Evolutionary conservation across 2,888 invertebrate species (phyloP), one percentile per base, ranked within the genome.

Genomic region (Sarcophaga variegata): DNA sequence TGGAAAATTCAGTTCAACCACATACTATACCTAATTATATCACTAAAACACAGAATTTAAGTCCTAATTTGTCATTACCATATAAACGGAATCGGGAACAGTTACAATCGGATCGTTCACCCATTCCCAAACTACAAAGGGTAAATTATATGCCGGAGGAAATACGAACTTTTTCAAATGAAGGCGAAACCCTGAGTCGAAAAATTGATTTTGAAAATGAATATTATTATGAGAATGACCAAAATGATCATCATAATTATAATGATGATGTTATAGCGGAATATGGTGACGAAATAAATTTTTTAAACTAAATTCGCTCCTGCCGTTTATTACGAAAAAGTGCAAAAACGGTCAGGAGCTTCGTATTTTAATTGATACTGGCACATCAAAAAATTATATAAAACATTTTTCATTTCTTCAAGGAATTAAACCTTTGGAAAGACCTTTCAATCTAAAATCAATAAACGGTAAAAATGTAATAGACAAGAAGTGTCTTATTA

Each of bases 261-360:
- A 49, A 49, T 14, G 49, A 49, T 14, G 49, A 49, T 14, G 2
- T 49, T 12, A 14, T 49, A 49, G 49, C 49, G 37, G 49, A 74
- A 62, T 69, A 72, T n/a, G 25, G 72, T 27, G 72, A 72, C 49
- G 72, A 59, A 72, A 72, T 22, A 20, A 72, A 72, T 72, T 72
- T 72, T 72, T 72, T 72, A 72, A 72, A 72, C 71, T 72, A 25
- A 72, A 54, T 49, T 72, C 54, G 71, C 71, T 72, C 59, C 59
- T 72, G 14, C 10, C 49, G 49, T 49, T 49, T 62, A 59, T 74
- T 60, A 60, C 20, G 60, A 74, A 20, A 62, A 74, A 60, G 27
- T 62, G n/a, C 74, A 59, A 74, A 74, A 74, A 60, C 8, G 60
- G 60, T 60, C 60, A 60, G 60, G 60, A 60, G 60, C 60, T 60